Base-by-base conservation (phyloP, 1,140 invertebrate species). In the Spodoptera litura region DNA sequence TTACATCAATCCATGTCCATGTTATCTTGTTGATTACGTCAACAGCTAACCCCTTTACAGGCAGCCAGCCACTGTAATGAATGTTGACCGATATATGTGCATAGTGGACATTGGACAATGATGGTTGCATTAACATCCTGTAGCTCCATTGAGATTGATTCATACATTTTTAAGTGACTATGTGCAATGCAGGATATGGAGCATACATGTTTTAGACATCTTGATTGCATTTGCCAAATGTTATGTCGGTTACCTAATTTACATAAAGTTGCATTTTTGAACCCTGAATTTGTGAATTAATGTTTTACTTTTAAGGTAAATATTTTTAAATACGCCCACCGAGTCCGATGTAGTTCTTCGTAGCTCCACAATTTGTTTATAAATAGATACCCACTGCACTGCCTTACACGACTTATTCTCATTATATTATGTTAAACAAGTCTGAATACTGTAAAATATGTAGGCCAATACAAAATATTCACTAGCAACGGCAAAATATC, bases 71-170 rank as follows among this genome's bases (percentile, higher is more conserved):
- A 31, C 58, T 15, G 25, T 68, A 49, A 68, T 68, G 49, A 49
- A 9, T 20, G 9, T 20, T 52, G 64, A 53, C 64, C 11, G 44
- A 20, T 51, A 51, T 35, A 68, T 53, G 9, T 44, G 38, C 9
- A 44, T 25, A 68, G 27, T 31, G 31, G 31, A 31, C 31, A 31
- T 31, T 31, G 25, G 49, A 68, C 25, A 10, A 31, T 68, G 49
- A 68, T 53, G 44, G 49, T 20, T 20, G 15, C 11, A 52, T 6
- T 53, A 66, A 51, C 44, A 68, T 15, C 64, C 44, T 68, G 20
- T 44, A 8, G 9, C 64, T 27, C 64, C 27, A 68, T 68, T 68
- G 64, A 68, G 52, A 68, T 68, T 68, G 64, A 68, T 68, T 68
- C 64, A 68, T 68, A 52, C 64, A 68, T 68, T 52, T 68, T 52